Conservation (phyloP, 1,140 invertebrate genomes). For the Sinonovacula constricta region DNA sequence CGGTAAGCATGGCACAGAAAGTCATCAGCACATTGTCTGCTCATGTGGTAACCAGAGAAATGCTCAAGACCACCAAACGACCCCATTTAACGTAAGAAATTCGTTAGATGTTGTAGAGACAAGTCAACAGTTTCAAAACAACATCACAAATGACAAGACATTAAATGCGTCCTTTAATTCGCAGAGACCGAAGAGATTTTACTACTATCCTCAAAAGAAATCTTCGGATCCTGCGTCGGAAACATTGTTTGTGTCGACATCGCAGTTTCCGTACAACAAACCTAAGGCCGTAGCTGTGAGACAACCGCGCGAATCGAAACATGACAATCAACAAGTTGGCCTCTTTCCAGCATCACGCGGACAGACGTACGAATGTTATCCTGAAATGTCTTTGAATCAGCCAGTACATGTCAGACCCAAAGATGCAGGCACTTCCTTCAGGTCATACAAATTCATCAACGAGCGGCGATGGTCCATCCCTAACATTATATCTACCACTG, state of each 20-base stretch:
- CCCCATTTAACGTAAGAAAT: too few relatives aligned
- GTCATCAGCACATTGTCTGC: not conserved
- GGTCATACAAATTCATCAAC: constrained; percentile 7
- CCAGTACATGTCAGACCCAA: too few relatives aligned
- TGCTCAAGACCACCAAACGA: too few relatives aligned
- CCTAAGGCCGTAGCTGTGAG: constrained; percentile 31
- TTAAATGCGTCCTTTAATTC: too few relatives aligned
- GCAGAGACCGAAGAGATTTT: constrained; percentile 29
- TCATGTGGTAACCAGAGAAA: too few relatives aligned
- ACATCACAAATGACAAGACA: too few relatives aligned
- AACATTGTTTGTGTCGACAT: constrained; percentile 9
- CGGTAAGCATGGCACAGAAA: not conserved
- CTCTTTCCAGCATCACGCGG: constrained; percentile 7
- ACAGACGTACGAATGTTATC: not conserved
- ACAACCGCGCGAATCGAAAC: not conserved
- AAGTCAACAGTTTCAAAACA: too few relatives aligned
- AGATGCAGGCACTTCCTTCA: not conserved
- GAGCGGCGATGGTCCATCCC: constrained; percentile 21
- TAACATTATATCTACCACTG: too few relatives aligned
- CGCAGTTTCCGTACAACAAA: constrained; percentile 37
- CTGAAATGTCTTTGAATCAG: too few relatives aligned
- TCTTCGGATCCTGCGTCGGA: not conserved
- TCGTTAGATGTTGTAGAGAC: too few relatives aligned
- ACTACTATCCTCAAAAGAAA: constrained; percentile 3
- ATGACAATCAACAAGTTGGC: not conserved